These are phyloP conservation scores for Periophthalmodon schlosseri DNA, from an alignment of 2,113 vertebrate species.

Conservation along the genomic window DNA sequence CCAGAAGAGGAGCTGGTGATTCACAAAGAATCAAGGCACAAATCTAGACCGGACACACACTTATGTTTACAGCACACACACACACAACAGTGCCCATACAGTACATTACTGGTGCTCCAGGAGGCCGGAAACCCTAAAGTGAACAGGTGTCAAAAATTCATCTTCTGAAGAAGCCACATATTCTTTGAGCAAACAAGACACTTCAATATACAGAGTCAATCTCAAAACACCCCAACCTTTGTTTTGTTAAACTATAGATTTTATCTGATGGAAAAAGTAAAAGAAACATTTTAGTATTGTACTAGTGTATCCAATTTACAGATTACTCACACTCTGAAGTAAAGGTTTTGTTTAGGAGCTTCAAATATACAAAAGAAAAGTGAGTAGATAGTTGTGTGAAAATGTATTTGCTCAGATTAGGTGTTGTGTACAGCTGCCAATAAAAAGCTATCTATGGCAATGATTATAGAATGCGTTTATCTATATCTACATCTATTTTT, in stretches of 20 bases:
- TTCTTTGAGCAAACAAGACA: not conserved
- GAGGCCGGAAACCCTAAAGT: not conserved
- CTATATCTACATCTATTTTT: not conserved
- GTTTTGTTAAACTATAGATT: not conserved
- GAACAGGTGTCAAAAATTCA: not conserved
- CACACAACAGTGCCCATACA: constrained; percentile 9
- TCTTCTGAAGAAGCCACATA: not conserved
- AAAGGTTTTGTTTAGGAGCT: not conserved
- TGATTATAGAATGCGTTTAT: not conserved
- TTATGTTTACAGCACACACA: constrained; percentile 16
- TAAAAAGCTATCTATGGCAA: not conserved
- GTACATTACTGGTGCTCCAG: not conserved
- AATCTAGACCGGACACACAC: constrained; percentile 42
- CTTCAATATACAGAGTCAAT: not conserved
- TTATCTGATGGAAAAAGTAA: not conserved
- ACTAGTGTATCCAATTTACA: not conserved
- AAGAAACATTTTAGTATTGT: not conserved
- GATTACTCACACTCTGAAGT: not conserved
- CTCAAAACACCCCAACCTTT: not conserved
- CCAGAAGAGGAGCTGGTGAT: constrained; percentile 44
- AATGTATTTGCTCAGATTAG: not conserved
- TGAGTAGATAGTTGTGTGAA: not conserved
- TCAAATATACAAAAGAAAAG: not conserved
- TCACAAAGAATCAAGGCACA: constrained; percentile 71
- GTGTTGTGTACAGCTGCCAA: not conserved